Evolutionary conservation across 1,140 invertebrate species (phyloP).

Genomic region (Lucilia cuprina): DNA sequence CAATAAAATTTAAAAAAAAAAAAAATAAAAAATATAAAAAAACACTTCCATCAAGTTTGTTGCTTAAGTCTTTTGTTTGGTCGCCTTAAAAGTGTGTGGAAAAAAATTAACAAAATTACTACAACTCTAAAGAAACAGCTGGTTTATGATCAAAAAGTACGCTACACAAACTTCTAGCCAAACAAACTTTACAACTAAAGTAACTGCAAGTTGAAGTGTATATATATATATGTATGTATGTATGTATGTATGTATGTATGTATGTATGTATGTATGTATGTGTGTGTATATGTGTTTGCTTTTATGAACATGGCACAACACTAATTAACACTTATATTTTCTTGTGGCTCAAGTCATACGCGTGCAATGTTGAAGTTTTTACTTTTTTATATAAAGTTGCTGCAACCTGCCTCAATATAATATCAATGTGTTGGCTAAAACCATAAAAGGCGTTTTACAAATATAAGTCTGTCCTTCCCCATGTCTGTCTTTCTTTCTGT

Average conservation of each 20-base stretch:
- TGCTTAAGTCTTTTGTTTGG: background rate
- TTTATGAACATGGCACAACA: conserved; percentile 17
- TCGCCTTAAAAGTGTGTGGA: background rate
- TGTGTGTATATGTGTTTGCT: background rate
- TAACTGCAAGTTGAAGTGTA: too few relatives aligned
- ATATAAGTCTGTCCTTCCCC: background rate
- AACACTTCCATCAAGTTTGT: conserved; percentile 13
- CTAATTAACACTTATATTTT: conserved; percentile 9
- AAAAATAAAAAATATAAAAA: background rate
- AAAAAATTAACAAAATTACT: background rate
- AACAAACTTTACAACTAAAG: background rate
- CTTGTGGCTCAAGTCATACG: conserved; percentile 9
- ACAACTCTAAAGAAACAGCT: background rate
- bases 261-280: background rate
- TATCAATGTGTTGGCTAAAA: background rate
- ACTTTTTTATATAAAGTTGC: background rate
- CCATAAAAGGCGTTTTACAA: background rate
- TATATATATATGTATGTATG: background rate
- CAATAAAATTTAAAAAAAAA: background rate
- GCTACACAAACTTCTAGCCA: background rate
- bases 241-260: background rate
- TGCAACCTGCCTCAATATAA: background rate
- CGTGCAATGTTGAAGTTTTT: background rate
- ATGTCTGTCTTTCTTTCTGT: background rate
- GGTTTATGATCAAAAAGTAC: background rate